A percentile compares a stretch with the other conserved stretches of the same genome.
These are phyloP conservation scores for Drosophila tropicalis DNA, from an alignment of 1,140 invertebrate species.

Conservation along the genomic window DNA sequence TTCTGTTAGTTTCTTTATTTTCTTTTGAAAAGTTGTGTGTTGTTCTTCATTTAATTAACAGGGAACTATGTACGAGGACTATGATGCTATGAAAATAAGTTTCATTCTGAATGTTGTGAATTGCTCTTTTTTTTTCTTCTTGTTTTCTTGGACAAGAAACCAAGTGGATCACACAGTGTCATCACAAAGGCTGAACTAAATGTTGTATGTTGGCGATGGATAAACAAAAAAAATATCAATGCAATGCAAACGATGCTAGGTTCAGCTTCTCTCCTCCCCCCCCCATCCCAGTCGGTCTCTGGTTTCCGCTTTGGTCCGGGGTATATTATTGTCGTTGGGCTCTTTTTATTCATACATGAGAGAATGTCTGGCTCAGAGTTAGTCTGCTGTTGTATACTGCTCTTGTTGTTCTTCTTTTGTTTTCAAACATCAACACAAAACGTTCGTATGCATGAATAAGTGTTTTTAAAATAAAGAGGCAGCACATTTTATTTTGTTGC, in stretches of 20 bases:
- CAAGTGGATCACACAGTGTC: background rate
- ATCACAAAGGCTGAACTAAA: conserved; percentile 1
- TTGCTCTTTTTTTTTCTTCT: background rate
- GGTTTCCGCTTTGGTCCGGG: background rate
- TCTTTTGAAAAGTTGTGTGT: conserved; percentile 5
- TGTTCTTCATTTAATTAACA: conserved; percentile 69
- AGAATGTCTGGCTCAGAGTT: conserved; percentile 36
- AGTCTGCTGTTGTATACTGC: conserved; percentile 1
- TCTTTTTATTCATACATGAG: conserved; percentile 38
- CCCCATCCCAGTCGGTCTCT: background rate
- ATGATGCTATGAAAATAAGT: background rate
- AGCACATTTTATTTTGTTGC: conserved; percentile 56
- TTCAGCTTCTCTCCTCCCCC: background rate
- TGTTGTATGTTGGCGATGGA: background rate
- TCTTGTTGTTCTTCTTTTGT: conserved; percentile 24
- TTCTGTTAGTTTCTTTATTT: conserved; percentile 8
- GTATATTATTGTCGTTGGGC: conserved; percentile 22
- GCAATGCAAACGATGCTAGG: conserved; percentile 6
- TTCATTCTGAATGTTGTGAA: background rate
- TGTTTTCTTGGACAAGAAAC: background rate
- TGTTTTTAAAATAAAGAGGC: conserved; percentile 65
- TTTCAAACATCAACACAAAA: conserved; percentile 60
- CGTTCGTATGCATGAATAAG: conserved; percentile 66
- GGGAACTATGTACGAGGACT: conserved; percentile 9
- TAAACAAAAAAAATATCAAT: conserved; percentile 30